Evolutionary conservation across 2,888 invertebrate species (phyloP).

Genomic region (Dryobotodes eremita): DNA sequence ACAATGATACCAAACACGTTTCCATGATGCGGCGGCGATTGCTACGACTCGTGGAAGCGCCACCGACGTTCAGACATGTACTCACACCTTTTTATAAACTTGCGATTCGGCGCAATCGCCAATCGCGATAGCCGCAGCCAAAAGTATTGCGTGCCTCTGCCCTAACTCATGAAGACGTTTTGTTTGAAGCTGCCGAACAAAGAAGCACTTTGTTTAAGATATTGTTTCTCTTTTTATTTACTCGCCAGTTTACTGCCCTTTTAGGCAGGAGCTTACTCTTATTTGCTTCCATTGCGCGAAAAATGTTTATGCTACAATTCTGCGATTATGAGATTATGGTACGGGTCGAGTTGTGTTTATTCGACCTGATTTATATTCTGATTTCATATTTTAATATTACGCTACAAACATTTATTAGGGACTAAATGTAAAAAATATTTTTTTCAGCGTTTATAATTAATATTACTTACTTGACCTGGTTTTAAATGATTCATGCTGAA

Average conservation of each 20-base stretch:
- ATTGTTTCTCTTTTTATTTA: constrained; percentile 63
- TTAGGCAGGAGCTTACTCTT: constrained; percentile 23
- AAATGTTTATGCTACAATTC: constrained; percentile 48
- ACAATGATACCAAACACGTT: background rate
- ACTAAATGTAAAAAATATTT: constrained; percentile 16
- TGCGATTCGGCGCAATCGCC: background rate
- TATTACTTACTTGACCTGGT: constrained; percentile 10
- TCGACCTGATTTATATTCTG: constrained; percentile 41
- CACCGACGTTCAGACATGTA: constrained; percentile 3
- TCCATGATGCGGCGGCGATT: background rate
- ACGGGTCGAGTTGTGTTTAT: constrained; percentile 44
- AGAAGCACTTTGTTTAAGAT: constrained; percentile 61
- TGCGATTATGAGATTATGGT: constrained; percentile 48
- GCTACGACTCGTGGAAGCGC: background rate
- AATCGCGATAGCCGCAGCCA: constrained; percentile 7
- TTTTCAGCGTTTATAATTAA: constrained; percentile 1
- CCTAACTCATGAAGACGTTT: constrained; percentile 63
- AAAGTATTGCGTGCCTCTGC: constrained; percentile 11
- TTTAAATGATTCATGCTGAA: constrained; percentile 15
- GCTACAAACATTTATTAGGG: constrained; percentile 20
- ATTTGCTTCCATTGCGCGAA: constrained; percentile 50
- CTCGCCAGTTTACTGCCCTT: constrained; percentile 32
- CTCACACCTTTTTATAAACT: constrained; percentile 9
- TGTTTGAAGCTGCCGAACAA: constrained; percentile 64
- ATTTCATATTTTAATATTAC: constrained; percentile 41